phyloP scores from a whole-genome alignment of 2,888 invertebrate species.

The Ormyrus thymus region DNA sequence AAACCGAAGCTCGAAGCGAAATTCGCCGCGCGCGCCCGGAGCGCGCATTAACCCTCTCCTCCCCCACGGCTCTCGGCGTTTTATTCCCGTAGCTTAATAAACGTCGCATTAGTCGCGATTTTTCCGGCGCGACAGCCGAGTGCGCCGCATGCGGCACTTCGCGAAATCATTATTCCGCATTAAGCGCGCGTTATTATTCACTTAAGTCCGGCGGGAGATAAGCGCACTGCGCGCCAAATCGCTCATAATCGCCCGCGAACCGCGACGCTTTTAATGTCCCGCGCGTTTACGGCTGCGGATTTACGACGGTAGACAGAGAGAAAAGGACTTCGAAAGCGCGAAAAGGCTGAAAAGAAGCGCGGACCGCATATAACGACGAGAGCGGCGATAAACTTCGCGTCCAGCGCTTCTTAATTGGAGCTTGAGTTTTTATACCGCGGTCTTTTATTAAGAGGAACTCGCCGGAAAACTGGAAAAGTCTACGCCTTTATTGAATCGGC shows the following conservation, averaged over 20 bases:
- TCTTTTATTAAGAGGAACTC: too few species aligned
- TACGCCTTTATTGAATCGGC: too few species aligned
- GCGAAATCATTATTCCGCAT: constrained; percentile 19
- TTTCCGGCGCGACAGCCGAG: too few species aligned
- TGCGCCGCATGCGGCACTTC: not conserved
- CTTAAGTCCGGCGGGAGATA: constrained; percentile 13
- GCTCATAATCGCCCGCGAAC: constrained; percentile 13
- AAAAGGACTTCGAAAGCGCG: not conserved
- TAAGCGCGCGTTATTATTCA: constrained; percentile 41
- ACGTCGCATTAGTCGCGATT: constrained; percentile 8
- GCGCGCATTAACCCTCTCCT: not conserved
- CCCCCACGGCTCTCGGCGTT: not conserved
- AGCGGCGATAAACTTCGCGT: not conserved
- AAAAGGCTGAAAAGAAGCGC: not conserved
- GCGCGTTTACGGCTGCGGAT: constrained; percentile 22
- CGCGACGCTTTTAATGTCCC: constrained; percentile 19
- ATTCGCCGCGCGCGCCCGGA: too few species aligned
- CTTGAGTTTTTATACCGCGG: too few species aligned
- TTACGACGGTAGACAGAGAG: constrained; percentile 2
- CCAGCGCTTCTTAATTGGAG: too few species aligned
- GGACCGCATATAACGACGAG: not conserved
- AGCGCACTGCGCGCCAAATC: constrained; percentile 23
- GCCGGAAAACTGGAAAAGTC: too few species aligned
- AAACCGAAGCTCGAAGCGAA: too few species aligned
- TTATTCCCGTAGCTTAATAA: constrained; percentile 21